Percentiles rank a stretch among this genome's conserved stretches.
phyloP scores from a whole-genome alignment of 2,797 vertebrate species.

The Pantherophis vulpinus region DNA sequence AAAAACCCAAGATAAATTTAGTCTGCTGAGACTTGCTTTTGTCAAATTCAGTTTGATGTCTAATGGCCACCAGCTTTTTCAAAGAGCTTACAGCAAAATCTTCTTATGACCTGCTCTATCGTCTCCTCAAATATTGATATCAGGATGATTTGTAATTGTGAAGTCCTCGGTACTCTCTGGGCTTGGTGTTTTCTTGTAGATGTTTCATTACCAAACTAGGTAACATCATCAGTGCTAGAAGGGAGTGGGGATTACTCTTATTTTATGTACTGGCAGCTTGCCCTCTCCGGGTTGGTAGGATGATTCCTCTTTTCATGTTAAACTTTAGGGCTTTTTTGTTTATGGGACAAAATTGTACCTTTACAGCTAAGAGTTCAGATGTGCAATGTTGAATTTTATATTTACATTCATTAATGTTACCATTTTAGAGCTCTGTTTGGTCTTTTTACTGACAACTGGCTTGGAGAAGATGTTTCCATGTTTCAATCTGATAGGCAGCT shows the following conservation, averaged over 20 bases:
- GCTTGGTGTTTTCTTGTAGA: neutral
- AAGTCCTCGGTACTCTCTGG: neutral
- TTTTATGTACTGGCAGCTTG: neutral
- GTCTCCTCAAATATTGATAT: neutral
- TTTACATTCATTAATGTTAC: too few species aligned
- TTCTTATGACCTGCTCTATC: neutral
- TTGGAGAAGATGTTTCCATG: neutral
- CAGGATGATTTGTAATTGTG: neutral
- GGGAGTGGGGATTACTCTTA: neutral
- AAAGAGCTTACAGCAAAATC: neutral
- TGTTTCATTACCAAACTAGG: neutral
- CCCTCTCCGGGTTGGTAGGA: neutral
- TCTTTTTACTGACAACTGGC: neutral
- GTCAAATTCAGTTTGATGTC: neutral
- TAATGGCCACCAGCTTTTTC: neutral
- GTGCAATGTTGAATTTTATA: too few species aligned
- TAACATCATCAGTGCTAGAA: neutral
- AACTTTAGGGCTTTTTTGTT: too few species aligned
- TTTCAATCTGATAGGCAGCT: neutral
- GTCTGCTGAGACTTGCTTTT: neutral
- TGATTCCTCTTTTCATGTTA: too few species aligned
- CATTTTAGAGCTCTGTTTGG: neutral
- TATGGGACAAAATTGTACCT: too few species aligned
- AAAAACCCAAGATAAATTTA: neutral
- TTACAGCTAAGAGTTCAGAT: too few species aligned